Evolutionary conservation across 2,888 invertebrate species (phyloP), one percentile per base, ranked within the genome.

Genomic region (Synanthedon formicaeformis): DNA sequence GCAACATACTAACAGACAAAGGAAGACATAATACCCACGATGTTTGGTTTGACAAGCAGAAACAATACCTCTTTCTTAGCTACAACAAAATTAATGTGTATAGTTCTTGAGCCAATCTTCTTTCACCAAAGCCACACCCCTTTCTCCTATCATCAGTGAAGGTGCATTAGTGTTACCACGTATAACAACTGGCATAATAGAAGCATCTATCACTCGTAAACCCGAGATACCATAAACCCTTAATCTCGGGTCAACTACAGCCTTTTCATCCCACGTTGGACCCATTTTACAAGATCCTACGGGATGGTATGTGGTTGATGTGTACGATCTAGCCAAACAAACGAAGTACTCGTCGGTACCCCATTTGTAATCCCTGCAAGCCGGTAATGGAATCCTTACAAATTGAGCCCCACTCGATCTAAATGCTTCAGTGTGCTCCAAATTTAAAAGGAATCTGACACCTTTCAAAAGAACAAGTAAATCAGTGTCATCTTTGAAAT

Each of bases 81-180:
- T 2, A 34, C 2, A 8, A 34, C 34, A 45, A 45, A 45, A n/a
- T n/a, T 45, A 45, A 45, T 45, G 45, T n/a, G 45, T 50, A n/a
- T 49, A 50, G 11, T 40, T 18, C 50, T 50, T 50, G 12, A 60
- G 48, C 78, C 77, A 80, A 55, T 80, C 67, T 51, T 73, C 69
- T 5, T 77, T 62, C 16, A 82, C 55, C 0, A 77, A 56, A 52
- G 63, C 69, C 0, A 64, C 75, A 0, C 78, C 82, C 53, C 65
- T 23, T 52, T 94, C 94, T 0, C 91, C 95, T 51, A 94, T 93
- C 94, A 94, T 94, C 10, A 95, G 92, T 0, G 90, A 88, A 0
- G 95, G 92, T 0, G 93, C 95, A 64, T 94, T 94, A 0, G 94
- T 94, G 68, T 95, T 95, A 0, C 93, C 94, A 57, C 93, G 92